Evolutionary conservation across 2,888 invertebrate genomes (phyloP).

Genomic region (Nephrotoma appendiculata): DNA sequence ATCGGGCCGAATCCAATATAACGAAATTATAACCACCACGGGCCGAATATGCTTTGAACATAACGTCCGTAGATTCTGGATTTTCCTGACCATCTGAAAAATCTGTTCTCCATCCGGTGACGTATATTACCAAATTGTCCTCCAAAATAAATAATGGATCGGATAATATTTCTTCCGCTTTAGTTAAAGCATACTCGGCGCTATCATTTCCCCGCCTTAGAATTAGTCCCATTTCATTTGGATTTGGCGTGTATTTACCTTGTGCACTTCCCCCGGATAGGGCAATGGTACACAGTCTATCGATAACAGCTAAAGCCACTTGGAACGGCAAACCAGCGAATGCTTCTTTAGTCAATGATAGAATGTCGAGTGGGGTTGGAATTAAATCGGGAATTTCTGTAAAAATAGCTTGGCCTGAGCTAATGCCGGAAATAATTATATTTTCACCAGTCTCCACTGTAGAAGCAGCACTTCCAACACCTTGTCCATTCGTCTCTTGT

Average conservation of each 20-base stretch:
- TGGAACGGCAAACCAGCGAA: not conserved
- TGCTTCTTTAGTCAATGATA: not conserved
- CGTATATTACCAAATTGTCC: not conserved
- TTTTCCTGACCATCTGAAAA: not conserved
- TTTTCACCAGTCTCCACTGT: not conserved
- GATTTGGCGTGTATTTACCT: not conserved
- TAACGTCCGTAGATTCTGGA: not conserved
- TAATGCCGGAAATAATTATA: not conserved
- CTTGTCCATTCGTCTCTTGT: too few species aligned
- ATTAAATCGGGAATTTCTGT: constrained; percentile 10
- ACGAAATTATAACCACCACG: not conserved
- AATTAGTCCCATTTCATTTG: not conserved
- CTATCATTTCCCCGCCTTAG: not conserved
- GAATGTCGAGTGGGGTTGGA: constrained; percentile 10
- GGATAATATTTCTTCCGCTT: not conserved
- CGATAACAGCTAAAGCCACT: not conserved
- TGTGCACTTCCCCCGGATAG: not conserved
- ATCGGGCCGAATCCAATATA: constrained; percentile 9
- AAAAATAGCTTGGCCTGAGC: not conserved
- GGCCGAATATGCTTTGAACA: not conserved
- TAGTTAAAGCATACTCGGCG: not conserved
- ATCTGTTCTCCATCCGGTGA: not conserved
- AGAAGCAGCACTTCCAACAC: not conserved
- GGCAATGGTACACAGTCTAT: not conserved
- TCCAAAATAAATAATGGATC: not conserved